Evolutionary conservation across 2,888 invertebrate genomes (phyloP).

Genomic region (Ectemnius cavifrons): DNA sequence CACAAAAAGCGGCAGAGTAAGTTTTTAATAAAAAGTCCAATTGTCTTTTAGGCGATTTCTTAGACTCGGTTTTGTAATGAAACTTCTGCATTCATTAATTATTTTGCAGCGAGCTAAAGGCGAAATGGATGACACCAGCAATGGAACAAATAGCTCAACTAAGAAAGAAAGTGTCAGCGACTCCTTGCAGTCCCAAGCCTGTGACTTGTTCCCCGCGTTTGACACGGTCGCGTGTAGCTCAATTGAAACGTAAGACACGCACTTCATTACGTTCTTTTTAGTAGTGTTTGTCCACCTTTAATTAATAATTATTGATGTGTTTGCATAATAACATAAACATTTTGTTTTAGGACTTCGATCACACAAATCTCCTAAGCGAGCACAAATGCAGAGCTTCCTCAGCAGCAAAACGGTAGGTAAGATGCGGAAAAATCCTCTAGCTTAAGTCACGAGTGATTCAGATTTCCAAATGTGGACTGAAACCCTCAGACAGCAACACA

Average conservation of each 20-base stretch:
- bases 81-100: background rate
- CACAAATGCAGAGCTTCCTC: background rate
- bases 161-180: conserved; percentile 57
- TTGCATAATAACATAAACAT: conserved; percentile 6
- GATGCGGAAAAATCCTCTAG: background rate
- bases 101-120: conserved; percentile 64
- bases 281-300: background rate
- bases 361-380: background rate
- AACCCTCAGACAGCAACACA: conserved; percentile 28
- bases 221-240: conserved; percentile 70
- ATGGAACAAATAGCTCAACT: conserved; percentile 73
- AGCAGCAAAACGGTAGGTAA: background rate
- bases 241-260: conserved; percentile 68
- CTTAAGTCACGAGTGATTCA: conserved; percentile 13
- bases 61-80: no score
- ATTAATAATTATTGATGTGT: background rate
- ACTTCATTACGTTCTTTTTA: conserved; percentile 3
- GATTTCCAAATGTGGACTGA: conserved; percentile 26
- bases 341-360: background rate
- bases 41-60: no score
- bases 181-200: conserved; percentile 9
- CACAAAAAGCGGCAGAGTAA: conserved; percentile 69
- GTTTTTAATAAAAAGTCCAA: conserved; percentile 26
- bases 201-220: conserved; percentile 56
- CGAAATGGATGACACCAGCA: conserved; percentile 75